Evolutionary conservation across 2,888 invertebrate genomes (phyloP), one percentile per base, ranked within the genome.

Genomic region (Temnothorax unifasciatus): DNA sequence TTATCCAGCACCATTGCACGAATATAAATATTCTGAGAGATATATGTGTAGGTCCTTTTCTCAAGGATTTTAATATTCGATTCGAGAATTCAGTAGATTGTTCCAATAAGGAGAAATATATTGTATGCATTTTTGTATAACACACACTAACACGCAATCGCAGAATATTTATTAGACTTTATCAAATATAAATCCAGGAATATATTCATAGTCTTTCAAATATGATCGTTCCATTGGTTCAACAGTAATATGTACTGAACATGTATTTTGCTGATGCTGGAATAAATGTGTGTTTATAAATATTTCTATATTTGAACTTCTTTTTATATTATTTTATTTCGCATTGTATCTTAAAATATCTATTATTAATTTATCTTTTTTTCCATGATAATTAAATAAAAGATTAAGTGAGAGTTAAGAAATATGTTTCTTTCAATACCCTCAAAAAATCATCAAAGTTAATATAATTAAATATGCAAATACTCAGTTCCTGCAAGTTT

Each of bases 201-300:
- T 47, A 47, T 66, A 66, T 74, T 75, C 29, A 34, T 15, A 61
- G 47, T n/a, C 9, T 18, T 63, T 29, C 29, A 47, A 75, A 47
- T 44, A 59, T 74, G 44, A 63, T 29, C 25, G 52, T 76, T 64
- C 52, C 38, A 38, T 38, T 64, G 38, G 15, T 66, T 76, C 29
- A 66, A 41, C 18, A 52, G 25, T 21, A 41, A 64, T 64, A 76
- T 76, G 38, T 76, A 76, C 4, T 76, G 25, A 76, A 66, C 11
- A 66, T 66, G 68, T 76, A 76, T 66, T 68, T 66, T 41, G 34
- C 25, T 52, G 76, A 41, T 76, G 64, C 75, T 64, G 75, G 75
- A 76, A 76, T 76, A 76, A 76, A 76, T 76, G 52, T 76, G 66
- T 41, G n/a, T 76, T 66, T 76, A 52, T 76, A 76, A 66, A 29